Base-by-base conservation (phyloP, 2,113 vertebrate species). In the Neolamprologus toae region DNA sequence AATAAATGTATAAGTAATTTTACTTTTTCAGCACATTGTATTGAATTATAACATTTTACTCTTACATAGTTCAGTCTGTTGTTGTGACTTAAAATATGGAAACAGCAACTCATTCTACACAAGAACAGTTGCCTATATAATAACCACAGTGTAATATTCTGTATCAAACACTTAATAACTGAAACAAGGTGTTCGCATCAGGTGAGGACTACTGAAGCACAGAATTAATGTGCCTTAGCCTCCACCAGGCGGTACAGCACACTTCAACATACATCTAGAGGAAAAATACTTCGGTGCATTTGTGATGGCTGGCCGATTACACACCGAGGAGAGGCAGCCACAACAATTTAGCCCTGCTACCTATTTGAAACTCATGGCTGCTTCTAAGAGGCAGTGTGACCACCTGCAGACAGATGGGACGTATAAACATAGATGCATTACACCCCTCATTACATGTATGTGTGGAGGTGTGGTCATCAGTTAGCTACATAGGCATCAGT, bases 361-460 rank as follows among this genome's bases (percentile, higher is more conserved):
- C 92, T 91, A 94, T 96, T 92, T 92, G 88, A 93, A 94, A 92
- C 87, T 92, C 90, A 88, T 85, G 93, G 86, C 89, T 92, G 92
- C 82, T 63, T 92, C 88, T 88, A 84, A 79, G 87, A 93, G 91
- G 88, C 78, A 33, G 87, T n/a, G 86, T 87, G 95, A 90, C 92
- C 94, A 93, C 94, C 93, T 94, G 94, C 93, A 91, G 94, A 91
- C 96, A 96, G 92, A 95, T 92, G 93, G 94, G 85, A 88, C 59
- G 42, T 92, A 93, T 86, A 93, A 94, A 92, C 59, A 21, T 82
- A 83, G 91, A 93, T 92, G 92, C 92, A 93, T 93, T 88, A 91
- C 82, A 80, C 40, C 66, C 71, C 49, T 71, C 28, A 28, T 51
- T 63, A 83, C 42, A 78, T 7, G 71, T 73, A 86, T 80, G 80